Evolutionary conservation across 2,797 vertebrate species (phyloP).

Genomic region (Staurois parvus): DNA sequence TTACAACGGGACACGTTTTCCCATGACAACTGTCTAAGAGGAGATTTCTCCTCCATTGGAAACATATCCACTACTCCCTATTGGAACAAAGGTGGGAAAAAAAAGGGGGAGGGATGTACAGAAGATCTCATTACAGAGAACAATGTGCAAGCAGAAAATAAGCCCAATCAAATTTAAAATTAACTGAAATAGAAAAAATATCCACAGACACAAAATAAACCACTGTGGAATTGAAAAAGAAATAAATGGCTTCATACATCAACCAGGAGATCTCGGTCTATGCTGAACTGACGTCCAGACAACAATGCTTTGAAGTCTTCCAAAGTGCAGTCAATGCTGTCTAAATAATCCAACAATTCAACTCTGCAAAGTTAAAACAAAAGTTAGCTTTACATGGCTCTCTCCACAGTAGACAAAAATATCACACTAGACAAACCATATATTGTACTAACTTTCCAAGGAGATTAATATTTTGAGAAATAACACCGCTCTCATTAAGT

Average conservation of each 20-base stretch:
- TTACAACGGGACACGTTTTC: too few species aligned
- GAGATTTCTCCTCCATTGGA: too few species aligned
- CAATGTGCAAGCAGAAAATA: too few species aligned
- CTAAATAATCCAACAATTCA: conserved; percentile 96
- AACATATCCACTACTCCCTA: too few species aligned
- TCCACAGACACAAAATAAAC: background rate
- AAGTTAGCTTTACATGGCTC: background rate
- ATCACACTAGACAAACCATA: background rate
- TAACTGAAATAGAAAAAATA: background rate
- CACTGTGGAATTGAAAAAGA: background rate
- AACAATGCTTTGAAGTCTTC: conserved; percentile 97
- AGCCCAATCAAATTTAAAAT: too few species aligned
- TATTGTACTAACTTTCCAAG: conserved; percentile 88
- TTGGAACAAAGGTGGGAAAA: too few species aligned
- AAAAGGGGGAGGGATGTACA: too few species aligned
- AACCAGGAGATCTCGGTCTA: conserved; percentile 86
- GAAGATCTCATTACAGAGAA: too few species aligned
- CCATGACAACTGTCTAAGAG: too few species aligned
- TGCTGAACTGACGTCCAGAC: conserved; percentile 90
- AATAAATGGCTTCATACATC: conserved; percentile 76
- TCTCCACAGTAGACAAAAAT: background rate
- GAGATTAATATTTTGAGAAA: conserved; percentile 93
- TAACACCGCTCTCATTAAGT: conserved; percentile 88
- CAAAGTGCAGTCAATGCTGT: conserved; percentile 97
- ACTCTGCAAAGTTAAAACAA: conserved; percentile 76